Evolutionary conservation across 1,140 invertebrate species (phyloP), one percentile per base, ranked within the genome.

Genomic region (Drosophila nikananu): DNA sequence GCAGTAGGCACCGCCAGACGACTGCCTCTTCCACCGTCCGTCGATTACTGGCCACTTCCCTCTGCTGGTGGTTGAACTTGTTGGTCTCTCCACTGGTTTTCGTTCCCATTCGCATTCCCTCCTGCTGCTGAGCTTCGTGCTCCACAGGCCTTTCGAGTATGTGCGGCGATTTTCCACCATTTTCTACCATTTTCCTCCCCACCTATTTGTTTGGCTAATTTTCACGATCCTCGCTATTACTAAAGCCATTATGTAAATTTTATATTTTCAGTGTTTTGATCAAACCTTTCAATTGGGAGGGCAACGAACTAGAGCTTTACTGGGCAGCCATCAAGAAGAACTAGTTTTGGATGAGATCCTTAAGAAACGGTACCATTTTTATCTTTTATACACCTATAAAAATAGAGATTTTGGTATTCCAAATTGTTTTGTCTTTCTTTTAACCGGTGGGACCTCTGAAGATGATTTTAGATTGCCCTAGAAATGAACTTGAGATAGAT

Each of bases 281-380:
- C 8, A 86, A 91, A 60, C 81, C 92, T 58, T 76, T 84, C 27
- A 72, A 93, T 60, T 93, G 92, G 92, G 92, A 93, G 72, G 92
- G 87, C 57, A 81, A 52, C 68, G 92, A 93, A 87, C 72, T 92
- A 61, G 44, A 82, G 27, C 35, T 37, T 9, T 93, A 93, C 57
- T 90, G 90, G 92, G 71, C 80, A 6, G 84, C 68, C 35, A 44
- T 93, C 5, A 77, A 91, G 19, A 78, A 60, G 37, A 87, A 81
- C 41, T 82, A 64, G 44, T 15, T 15, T 1, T 15, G 1, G 9
- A 41, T 25, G 49, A 39, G 17, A 37, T 21, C 9, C 30, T 55
- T 23, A 17, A 32, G 64, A 32, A 67, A 9, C 4, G 13, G 5
- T 12, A 10, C 13, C 27, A n/a, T n/a, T n/a, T n/a, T n/a, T n/a